Evolutionary conservation across 2,888 invertebrate species (phyloP).

Genomic region (Pammene aurita): DNA sequence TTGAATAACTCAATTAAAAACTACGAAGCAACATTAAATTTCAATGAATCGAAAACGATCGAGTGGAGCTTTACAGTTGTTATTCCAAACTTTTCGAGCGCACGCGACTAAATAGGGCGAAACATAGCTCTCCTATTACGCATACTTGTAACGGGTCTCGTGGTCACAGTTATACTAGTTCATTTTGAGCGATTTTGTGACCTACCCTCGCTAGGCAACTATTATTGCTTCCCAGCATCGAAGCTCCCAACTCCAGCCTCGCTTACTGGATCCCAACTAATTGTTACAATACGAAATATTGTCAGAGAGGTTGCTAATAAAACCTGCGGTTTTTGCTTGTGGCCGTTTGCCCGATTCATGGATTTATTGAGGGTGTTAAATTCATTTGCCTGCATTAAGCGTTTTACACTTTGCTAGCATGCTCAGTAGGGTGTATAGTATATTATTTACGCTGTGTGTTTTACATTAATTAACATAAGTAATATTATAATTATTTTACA

Average conservation of each 20-base stretch:
- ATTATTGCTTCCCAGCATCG: background rate
- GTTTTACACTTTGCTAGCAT: background rate
- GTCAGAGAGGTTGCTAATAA: conserved; percentile 31
- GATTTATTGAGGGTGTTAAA: conserved; percentile 24
- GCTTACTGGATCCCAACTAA: conserved; percentile 38
- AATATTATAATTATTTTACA: too few relatives aligned
- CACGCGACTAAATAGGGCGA: background rate
- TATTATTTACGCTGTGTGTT: too few relatives aligned
- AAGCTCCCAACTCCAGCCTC: conserved; percentile 27
- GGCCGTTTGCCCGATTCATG: conserved; percentile 22
- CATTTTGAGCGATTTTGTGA: background rate
- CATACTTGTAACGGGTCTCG: background rate
- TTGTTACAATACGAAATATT: conserved; percentile 39
- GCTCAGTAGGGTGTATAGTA: too few relatives aligned
- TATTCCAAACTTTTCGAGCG: background rate
- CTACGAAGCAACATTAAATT: conserved; percentile 41
- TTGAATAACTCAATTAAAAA: conserved; percentile 26
- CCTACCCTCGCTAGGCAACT: background rate
- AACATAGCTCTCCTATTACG: background rate
- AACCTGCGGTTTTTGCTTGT: conserved; percentile 34
- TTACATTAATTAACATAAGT: too few relatives aligned
- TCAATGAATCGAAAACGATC: conserved; percentile 66
- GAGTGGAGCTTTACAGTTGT: conserved; percentile 24
- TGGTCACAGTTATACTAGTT: background rate
- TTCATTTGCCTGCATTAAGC: background rate